Percentiles rank a stretch among this genome's conserved stretches.
Conservation (phyloP, 1,140 invertebrate genomes). For the Drosophila pruinosa region DNA sequence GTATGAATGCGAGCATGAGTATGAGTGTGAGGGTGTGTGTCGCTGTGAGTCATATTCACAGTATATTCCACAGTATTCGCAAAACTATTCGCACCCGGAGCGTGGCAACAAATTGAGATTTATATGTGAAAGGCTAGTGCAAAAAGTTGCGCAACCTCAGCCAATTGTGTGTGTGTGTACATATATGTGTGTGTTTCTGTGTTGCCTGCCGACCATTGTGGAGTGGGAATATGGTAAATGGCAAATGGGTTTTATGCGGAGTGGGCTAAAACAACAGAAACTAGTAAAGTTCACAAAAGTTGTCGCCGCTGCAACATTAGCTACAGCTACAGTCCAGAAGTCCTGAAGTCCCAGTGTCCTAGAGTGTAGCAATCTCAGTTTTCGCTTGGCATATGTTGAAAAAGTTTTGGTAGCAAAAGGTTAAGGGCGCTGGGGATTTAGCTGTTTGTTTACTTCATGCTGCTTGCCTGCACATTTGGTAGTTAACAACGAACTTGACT, state of each 20-base stretch:
- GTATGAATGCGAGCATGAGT: background rate
- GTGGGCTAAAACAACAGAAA: conserved; percentile 47
- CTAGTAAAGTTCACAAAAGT: conserved; percentile 68
- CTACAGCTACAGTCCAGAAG: conserved; percentile 10
- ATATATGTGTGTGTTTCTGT: conserved; percentile 16
- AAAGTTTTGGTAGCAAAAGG: conserved; percentile 32
- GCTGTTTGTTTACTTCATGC: conserved; percentile 27
- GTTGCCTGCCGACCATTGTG: conserved; percentile 61
- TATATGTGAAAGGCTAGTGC: conserved; percentile 63
- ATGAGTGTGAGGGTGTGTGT: conserved; percentile 1
- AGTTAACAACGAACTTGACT: conserved; percentile 32
- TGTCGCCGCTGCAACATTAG: conserved; percentile 68
- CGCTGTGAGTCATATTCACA: conserved; percentile 31
- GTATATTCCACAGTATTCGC: conserved; percentile 26
- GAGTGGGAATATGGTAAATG: conserved; percentile 64
- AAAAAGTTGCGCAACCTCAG: conserved; percentile 75
- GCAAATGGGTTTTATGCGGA: conserved; percentile 50
- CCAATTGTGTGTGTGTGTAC: conserved; percentile 48
- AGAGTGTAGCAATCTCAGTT: conserved; percentile 25
- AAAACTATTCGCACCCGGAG: conserved; percentile 73
- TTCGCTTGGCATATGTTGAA: background rate
- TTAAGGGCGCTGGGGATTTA: conserved; percentile 30
- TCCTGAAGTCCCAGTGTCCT: background rate
- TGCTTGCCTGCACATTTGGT: conserved; percentile 8
- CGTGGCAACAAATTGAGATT: conserved; percentile 79